Base-by-base conservation (phyloP, 2,797 vertebrate genomes). In the Notolepis coatsorum region DNA sequence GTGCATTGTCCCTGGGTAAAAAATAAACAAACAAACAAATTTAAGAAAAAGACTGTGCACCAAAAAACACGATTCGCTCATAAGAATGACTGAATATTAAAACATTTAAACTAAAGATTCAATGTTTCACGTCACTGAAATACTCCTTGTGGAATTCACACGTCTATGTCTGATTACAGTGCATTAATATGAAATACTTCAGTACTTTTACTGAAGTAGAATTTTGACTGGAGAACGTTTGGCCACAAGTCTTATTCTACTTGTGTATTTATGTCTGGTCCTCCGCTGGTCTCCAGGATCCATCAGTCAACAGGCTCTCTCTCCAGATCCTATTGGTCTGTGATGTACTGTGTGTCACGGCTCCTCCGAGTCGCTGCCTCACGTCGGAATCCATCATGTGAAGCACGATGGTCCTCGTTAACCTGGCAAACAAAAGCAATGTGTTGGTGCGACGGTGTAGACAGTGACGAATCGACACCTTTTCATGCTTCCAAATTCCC, bases 51-150 rank as follows among this genome's bases (percentile, higher is more conserved):
- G n/a, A n/a, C n/a, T n/a, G n/a, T n/a, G n/a, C n/a, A n/a, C n/a
- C n/a, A n/a, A n/a, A n/a, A n/a, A n/a, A n/a, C n/a, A n/a, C n/a
- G n/a, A n/a, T n/a, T n/a, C n/a, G n/a, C n/a, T n/a, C n/a, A n/a
- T n/a, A n/a, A n/a, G n/a, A n/a, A n/a, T n/a, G n/a, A n/a, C n/a
- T n/a, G n/a, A n/a, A n/a, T n/a, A n/a, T n/a, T n/a, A 24, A 15
- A 17, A 17, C 46, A 30, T 31, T 55, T 7, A 41, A 10, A 15
- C n/a, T 7, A 18, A 38, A 73, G 48, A 62, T 5, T 8, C 35
- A 48, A 62, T 49, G 3, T 9, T 51, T 17, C 60, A 48, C 65
- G 64, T 59, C 17, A 45, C 41, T 50, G 46, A 52, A 56, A 62
- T 53, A 38, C n/a, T n/a, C n/a, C n/a, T n/a, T n/a, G n/a, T n/a